Base-by-base conservation (phyloP, 2,113 vertebrate genomes). In the Nerophis lumbriciformis region DNA sequence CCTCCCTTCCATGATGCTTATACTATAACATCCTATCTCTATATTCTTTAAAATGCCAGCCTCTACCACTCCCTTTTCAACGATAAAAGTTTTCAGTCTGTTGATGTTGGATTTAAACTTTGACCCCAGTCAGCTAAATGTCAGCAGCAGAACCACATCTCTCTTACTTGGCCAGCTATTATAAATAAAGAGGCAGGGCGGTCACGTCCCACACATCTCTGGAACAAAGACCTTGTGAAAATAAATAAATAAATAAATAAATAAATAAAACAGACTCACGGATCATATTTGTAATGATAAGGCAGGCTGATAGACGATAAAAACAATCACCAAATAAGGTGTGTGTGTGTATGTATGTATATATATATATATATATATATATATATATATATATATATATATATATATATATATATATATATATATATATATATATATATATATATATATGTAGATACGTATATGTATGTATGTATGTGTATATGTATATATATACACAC, bases 1-100 rank as follows among this genome's bases (percentile, higher is more conserved):
- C 37, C 1, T 47, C 36, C 47, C 28, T 28, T 19, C 19, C 19
- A 19, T 28, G 28, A 42, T 4, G 38, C 16, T 14, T 56, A 53
- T 58, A 45, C 57, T 9, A 8, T 14, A 15, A 14, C 4, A 12
- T 38, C 35, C 50, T 49, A 12, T 45, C 16, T 8, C 44, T 52
- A 54, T 39, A 19, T 48, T 28, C 47, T 64, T 50, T 72, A 48
- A 61, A 69, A 66, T 52, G 53, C 44, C 50, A 58, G 38, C 61
- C 62, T 64, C 37, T 45, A 28, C 49, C n/a, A 16, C 9, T 61
- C 14, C 35, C 4, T 49, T 16, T 53, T 91, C 81, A 92, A 94
- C 78, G 92, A 95, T 96, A 93, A 96, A 96, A 95, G 94, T 90
- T 91, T 90, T 82, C 89, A 85, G 73, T 87, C 93, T 93, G 93